Evolutionary conservation across 2,888 invertebrate species (phyloP).

Genomic region (Trilocha varians): DNA sequence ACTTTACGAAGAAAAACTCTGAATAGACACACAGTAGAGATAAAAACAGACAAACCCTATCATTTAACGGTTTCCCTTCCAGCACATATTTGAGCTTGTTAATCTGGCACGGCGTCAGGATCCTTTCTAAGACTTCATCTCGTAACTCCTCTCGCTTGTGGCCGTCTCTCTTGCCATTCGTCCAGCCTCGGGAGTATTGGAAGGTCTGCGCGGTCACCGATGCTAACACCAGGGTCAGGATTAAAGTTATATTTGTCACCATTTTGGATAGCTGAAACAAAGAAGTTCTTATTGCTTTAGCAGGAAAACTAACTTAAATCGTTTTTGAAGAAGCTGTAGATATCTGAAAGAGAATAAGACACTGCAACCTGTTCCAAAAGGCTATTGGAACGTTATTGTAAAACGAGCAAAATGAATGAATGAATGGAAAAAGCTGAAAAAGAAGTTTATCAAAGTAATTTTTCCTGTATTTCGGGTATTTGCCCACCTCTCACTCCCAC

Average conservation of each 20-base stretch:
- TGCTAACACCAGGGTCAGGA: conserved; percentile 54
- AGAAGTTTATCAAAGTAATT: too few relatives aligned
- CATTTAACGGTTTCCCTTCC: conserved; percentile 60
- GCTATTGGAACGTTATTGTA: too few relatives aligned
- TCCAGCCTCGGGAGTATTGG: conserved; percentile 86
- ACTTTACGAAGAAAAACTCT: too few relatives aligned
- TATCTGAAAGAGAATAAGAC: too few relatives aligned
- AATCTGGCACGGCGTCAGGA: conserved; percentile 62
- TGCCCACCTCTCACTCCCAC: too few relatives aligned
- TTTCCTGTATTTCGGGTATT: too few relatives aligned
- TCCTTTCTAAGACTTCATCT: conserved; percentile 40
- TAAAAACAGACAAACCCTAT: conserved; percentile 38
- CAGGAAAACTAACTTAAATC: too few relatives aligned
- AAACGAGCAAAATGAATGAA: too few relatives aligned
- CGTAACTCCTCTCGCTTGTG: conserved; percentile 30
- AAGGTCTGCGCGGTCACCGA: conserved; percentile 78
- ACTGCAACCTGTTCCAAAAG: too few relatives aligned
- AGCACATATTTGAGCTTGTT: conserved; percentile 64
- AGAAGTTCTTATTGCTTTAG: neutral
- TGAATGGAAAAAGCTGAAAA: too few relatives aligned
- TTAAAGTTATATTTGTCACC: conserved; percentile 36
- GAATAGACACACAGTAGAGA: too few relatives aligned
- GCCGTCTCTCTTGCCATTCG: conserved; percentile 77
- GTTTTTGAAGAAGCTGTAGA: too few relatives aligned
- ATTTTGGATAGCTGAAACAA: conserved; percentile 28